Conservation (phyloP, 2,113 vertebrate species). For the Hepsetus odoe region DNA sequence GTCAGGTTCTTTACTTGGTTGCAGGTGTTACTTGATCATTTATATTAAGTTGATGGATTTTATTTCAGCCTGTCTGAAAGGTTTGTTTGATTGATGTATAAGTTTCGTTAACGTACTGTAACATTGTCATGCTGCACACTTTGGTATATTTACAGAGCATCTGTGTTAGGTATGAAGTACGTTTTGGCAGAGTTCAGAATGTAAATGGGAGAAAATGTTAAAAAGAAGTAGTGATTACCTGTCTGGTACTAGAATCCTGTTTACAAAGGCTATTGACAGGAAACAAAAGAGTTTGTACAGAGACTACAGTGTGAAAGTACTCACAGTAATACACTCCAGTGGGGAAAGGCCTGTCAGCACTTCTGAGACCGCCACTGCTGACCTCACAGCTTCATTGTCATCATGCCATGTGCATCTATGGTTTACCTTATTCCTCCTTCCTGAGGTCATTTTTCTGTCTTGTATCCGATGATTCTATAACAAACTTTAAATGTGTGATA, state of each 20-base stretch:
- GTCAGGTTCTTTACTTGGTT: not conserved
- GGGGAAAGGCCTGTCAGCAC: slow-evolving; percentile 71
- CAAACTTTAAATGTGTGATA: not conserved
- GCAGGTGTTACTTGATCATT: not conserved
- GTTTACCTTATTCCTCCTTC: slow-evolving; percentile 22
- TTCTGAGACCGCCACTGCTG: slow-evolving; percentile 66
- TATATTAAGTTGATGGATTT: not conserved
- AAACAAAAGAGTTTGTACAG: slow-evolving; percentile 42
- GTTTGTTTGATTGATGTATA: not conserved
- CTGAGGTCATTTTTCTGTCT: not conserved
- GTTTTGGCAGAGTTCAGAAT: too few species aligned
- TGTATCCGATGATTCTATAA: not conserved
- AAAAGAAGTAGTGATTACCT: slow-evolving; percentile 17
- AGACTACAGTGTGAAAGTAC: slow-evolving; percentile 23
- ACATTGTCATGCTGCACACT: too few species aligned
- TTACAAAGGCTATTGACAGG: slow-evolving; percentile 45
- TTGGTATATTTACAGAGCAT: not conserved
- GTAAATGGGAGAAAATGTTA: too few species aligned
- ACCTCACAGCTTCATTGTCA: slow-evolving; percentile 67
- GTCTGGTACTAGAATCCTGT: slow-evolving; percentile 24
- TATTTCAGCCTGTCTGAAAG: not conserved
- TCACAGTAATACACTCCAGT: slow-evolving; percentile 47
- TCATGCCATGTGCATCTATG: not conserved
- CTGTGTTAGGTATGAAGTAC: not conserved
- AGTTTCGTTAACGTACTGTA: too few species aligned